Evolutionary conservation across 35 echinoderm and acorn worm genomes (phyloP), one percentile per base, ranked within the genome.

Genomic region (Apostichopus parvimensis): DNA sequence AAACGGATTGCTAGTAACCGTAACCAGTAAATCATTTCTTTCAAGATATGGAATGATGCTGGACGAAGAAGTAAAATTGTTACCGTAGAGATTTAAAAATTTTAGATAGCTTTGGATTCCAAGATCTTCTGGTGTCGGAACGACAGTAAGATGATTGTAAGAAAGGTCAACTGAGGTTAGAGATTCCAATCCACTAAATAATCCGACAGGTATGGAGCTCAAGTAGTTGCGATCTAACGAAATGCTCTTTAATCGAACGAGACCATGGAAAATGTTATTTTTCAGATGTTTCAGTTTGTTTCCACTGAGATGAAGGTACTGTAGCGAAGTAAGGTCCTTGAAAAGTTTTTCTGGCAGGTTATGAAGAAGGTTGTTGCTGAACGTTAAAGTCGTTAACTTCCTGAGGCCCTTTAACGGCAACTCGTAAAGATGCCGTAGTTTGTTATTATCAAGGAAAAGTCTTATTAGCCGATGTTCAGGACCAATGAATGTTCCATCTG

Each of bases 41-140:
- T 82, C 79, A 6, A 82, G 54, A 54, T 82, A 82, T 26, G 79
- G 45, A 54, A 82, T 1, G 79, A 82, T 82, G 0, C 79, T 82
- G 18, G 15, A 52, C 0, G 79, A 82, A 13, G 52, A 12, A 54
- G 1, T 82, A 45, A 82, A 82, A 11, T 82, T 17, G 14, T 82
- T 82, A 18, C 18, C 52, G 12, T 17, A 54, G 11, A 82, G 6
- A 56, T 82, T 54, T 54, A 82, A 15, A 4, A 1, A 3, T 54
- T n/a, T 34, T 13, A 54, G 54, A 34, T 82, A 6, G 54, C 7
- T 54, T 9, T 53, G 52, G 15, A 66, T 66, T 4, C 52, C 78
- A 79, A 79, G 24, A 34, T 7, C 24, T 12, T 34, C 24, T 5
- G 78, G 78, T 11, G 78, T 5, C 28, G 34, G 78, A 24, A 79